phyloP scores from a whole-genome alignment of 2,888 invertebrate species.

The Ophioninae sp. region DNA sequence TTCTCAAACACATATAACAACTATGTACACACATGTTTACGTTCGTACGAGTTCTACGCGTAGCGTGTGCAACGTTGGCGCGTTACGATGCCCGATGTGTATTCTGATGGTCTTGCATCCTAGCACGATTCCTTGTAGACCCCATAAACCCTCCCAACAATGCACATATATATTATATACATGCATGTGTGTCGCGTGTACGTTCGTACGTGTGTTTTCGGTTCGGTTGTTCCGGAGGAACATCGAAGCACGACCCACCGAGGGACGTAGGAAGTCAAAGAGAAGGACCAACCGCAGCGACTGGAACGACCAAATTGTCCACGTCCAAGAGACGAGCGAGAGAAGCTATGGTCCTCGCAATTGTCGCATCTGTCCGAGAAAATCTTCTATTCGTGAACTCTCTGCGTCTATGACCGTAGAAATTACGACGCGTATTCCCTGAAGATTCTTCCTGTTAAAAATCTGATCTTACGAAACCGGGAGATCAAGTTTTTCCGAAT shows the following conservation, averaged over 20 bases:
- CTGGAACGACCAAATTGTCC: constrained; percentile 59
- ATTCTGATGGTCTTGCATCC: constrained; percentile 55
- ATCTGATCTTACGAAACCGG: neutral
- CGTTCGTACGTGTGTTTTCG: neutral
- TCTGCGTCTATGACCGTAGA: neutral
- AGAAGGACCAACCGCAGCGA: constrained; percentile 54
- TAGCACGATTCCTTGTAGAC: constrained; percentile 41
- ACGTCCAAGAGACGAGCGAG: constrained; percentile 55
- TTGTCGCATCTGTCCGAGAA: constrained; percentile 69
- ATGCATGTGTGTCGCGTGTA: constrained; percentile 1
- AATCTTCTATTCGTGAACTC: constrained; percentile 18
- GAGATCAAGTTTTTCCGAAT: neutral
- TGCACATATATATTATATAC: neutral
- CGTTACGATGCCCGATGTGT: constrained; percentile 59
- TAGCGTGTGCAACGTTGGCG: constrained; percentile 62
- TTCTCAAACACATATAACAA: constrained; percentile 32
- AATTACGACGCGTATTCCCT: neutral
- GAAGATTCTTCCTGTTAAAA: neutral
- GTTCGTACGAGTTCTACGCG: constrained; percentile 51
- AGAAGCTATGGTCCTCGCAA: constrained; percentile 65
- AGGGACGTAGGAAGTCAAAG: constrained; percentile 31
- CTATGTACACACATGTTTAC: constrained; percentile 3
- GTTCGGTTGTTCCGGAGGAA: constrained; percentile 38
- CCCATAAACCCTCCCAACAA: constrained; percentile 33
- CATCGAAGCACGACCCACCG: constrained; percentile 29